A percentile compares a stretch with the other conserved stretches of the same genome.
These are phyloP conservation scores for Nothoprocta pentlandii DNA, from an alignment of 2,113 vertebrate species.

Conservation along the genomic window DNA sequence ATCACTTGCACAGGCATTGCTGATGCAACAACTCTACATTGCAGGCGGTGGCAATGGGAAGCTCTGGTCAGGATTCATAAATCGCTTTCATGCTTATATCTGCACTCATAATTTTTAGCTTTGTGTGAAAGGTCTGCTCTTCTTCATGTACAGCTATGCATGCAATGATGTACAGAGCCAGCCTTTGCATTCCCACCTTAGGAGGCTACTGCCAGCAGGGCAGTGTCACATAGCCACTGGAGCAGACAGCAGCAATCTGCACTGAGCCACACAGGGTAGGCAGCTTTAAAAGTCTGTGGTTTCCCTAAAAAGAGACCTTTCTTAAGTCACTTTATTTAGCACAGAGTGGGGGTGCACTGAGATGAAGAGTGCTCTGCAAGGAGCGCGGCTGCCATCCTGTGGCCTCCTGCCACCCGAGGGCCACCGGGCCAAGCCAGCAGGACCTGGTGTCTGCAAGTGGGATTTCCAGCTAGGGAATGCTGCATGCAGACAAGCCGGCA, in stretches of 20 bases:
- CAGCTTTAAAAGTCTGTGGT: background rate
- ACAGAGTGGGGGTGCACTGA: background rate
- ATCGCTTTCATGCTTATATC: background rate
- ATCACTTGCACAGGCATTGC: background rate
- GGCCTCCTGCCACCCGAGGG: background rate
- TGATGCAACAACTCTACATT: background rate
- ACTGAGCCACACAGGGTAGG: background rate
- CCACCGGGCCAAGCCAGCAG: background rate
- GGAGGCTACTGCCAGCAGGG: background rate
- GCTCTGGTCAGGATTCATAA: background rate
- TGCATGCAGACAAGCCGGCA: background rate
- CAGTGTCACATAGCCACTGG: background rate
- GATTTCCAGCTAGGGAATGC: background rate
- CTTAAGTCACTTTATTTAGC: background rate
- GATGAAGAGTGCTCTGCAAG: accelerated
- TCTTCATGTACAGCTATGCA: background rate
- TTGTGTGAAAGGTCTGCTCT: background rate
- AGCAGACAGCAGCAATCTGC: too few species aligned
- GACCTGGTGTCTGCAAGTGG: background rate
- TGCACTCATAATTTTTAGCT: background rate
- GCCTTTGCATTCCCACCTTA: background rate
- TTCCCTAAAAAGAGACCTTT: background rate
- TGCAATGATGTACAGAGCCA: background rate
- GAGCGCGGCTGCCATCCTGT: slow-evolving; percentile 10
- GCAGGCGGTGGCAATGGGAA: background rate